Evolutionary conservation across 1,140 invertebrate genomes (phyloP).

Genomic region (Thaumatotibia leucotreta): DNA sequence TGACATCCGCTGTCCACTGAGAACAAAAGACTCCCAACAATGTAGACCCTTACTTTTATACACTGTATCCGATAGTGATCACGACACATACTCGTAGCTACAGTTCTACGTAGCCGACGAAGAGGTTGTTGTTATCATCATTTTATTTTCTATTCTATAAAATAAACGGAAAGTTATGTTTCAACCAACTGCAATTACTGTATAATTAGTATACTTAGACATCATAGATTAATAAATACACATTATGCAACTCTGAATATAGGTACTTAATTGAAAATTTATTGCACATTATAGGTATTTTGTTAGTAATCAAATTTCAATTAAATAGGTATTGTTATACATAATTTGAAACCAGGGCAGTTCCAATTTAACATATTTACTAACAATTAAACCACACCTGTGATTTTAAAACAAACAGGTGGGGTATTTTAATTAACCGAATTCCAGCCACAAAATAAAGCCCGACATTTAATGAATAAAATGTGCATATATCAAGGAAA

Average conservation of each 20-base stretch:
- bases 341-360: not conserved
- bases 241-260: no score
- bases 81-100: not conserved
- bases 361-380: not conserved
- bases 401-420: not conserved
- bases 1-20: not conserved
- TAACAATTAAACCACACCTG: not conserved
- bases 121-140: no score
- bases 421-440: not conserved
- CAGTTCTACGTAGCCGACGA: no score
- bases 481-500: not conserved
- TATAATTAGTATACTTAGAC: no score
- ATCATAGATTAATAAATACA: no score
- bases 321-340: not conserved
- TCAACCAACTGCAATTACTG: no score
- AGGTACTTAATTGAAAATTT: no score
- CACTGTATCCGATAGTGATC: not conserved
- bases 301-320: no score
- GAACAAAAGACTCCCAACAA: slow-evolving; percentile 9
- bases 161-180: no score
- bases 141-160: no score
- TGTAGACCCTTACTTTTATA: slow-evolving; percentile 11
- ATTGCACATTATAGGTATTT: no score
- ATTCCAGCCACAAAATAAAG: slow-evolving; percentile 4
- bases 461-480: not conserved